These are phyloP conservation scores for Paraplagusia blochii DNA, from an alignment of 2,113 vertebrate species.

Conservation along the genomic window DNA sequence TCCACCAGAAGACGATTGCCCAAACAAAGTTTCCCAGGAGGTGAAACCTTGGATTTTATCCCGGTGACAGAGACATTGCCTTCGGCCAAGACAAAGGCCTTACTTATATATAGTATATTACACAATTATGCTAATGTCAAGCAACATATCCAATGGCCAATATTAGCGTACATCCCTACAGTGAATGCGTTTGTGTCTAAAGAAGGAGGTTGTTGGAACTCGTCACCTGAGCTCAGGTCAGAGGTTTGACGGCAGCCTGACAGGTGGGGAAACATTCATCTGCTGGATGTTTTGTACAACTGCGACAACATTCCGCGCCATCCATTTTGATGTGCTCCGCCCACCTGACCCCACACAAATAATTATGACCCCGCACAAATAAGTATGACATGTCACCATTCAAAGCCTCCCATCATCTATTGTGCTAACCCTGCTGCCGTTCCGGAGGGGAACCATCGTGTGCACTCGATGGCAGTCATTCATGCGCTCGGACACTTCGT, in stretches of 20 bases:
- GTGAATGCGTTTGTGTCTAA: too few relatives aligned
- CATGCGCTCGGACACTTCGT: constrained; percentile 57
- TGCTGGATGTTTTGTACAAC: constrained; percentile 43
- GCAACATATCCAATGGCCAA: too few relatives aligned
- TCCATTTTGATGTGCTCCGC: constrained; percentile 55
- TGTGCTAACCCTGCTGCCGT: constrained; percentile 48
- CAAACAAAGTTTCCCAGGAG: too few relatives aligned
- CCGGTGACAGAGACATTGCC: too few relatives aligned
- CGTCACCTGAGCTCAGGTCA: constrained; percentile 34
- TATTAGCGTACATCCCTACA: too few relatives aligned
- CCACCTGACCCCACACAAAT: constrained; percentile 60
- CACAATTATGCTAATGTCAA: too few relatives aligned
- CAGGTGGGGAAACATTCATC: constrained; percentile 52
- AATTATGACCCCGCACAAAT: constrained; percentile 70
- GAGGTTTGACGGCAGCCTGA: constrained; percentile 49
- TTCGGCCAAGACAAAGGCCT: too few relatives aligned
- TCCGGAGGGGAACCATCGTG: constrained; percentile 33
- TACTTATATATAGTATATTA: too few relatives aligned
- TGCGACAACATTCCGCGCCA: constrained; percentile 63
- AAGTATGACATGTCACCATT: constrained; percentile 60
- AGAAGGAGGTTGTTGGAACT: too few relatives aligned
- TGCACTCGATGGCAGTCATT: constrained; percentile 54
- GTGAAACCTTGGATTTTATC: too few relatives aligned
- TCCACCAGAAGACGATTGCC: too few relatives aligned
- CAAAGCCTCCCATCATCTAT: constrained; percentile 53